These are phyloP conservation scores for Boleophthalmus pectinirostris DNA, from an alignment of 2,113 vertebrate genomes.

Conservation along the genomic window DNA sequence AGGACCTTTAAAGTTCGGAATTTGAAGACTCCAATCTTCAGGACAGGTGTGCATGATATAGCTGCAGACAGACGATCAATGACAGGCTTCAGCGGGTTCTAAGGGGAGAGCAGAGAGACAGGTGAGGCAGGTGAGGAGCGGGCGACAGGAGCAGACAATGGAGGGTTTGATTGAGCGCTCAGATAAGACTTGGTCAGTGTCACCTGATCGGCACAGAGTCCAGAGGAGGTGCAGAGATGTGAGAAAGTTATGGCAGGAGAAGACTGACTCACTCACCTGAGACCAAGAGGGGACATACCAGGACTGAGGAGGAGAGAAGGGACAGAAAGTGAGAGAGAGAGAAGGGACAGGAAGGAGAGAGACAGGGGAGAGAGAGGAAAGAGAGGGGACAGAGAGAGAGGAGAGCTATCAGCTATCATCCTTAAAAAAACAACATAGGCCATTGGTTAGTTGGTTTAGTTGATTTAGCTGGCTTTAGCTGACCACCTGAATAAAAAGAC, in stretches of 20 bases:
- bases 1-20: not conserved
- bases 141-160: conserved; percentile 49
- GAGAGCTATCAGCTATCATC: too few relatives aligned
- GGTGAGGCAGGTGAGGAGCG: conserved; percentile 24
- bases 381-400: conserved; percentile 43
- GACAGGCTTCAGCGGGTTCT: conserved; percentile 1
- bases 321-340: conserved; percentile 24
- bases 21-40: conserved; percentile 10
- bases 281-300: conserved; percentile 55
- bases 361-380: not conserved
- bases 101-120: conserved; percentile 39
- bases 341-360: not conserved
- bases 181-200: conserved; percentile 52
- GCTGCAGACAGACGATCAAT: conserved; percentile 32
- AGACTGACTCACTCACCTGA: conserved; percentile 59
- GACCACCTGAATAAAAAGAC: too few relatives aligned
- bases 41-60: conserved; percentile 37
- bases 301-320: conserved; percentile 15
- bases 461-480: too few relatives aligned
- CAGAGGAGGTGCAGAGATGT: conserved; percentile 13
- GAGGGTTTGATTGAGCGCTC: conserved; percentile 47
- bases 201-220: conserved; percentile 57
- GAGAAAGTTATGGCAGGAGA: conserved; percentile 45
- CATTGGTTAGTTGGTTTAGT: too few relatives aligned
- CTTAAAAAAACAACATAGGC: too few relatives aligned